Percentiles rank a stretch among this genome's conserved stretches.
phyloP scores from a whole-genome alignment of 2,113 vertebrate species.

The Labeo catla region DNA sequence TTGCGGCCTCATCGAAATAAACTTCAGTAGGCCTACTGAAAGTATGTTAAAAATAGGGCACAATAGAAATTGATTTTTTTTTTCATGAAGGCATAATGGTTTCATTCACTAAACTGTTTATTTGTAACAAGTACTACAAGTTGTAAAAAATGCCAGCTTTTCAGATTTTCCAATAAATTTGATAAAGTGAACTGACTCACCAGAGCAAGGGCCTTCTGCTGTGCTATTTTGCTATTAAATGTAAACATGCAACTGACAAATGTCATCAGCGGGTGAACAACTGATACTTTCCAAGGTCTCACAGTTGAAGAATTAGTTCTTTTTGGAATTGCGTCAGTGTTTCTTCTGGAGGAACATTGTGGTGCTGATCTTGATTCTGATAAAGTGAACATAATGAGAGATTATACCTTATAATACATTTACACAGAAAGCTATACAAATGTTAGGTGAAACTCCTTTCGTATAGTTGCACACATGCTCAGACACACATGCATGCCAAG shows the following conservation, averaged over 20 bases:
- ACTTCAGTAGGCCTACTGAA: no score
- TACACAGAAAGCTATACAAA: background rate
- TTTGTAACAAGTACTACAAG: background rate
- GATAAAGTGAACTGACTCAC: background rate
- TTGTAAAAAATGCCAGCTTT: background rate
- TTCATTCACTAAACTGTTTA: background rate
- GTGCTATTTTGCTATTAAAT: no score
- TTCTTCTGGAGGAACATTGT: slow-evolving; percentile 26
- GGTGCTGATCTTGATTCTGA: slow-evolving; percentile 25
- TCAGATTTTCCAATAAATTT: background rate
- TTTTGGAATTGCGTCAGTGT: no score
- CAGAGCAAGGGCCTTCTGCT: background rate
- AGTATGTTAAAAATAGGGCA: background rate
- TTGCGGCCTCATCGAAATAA: no score
- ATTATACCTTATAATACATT: background rate
- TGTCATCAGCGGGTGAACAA: background rate
- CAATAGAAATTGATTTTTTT: background rate
- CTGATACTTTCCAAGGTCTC: background rate
- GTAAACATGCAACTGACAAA: no score
- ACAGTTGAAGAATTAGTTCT: no score
- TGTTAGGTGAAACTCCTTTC: background rate
- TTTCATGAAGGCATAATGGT: background rate
- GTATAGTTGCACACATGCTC: background rate
- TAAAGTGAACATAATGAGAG: slow-evolving; percentile 17
- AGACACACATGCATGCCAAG: background rate